Base-by-base conservation (phyloP, 2,797 vertebrate species). In the Hirundo rustica region DNA sequence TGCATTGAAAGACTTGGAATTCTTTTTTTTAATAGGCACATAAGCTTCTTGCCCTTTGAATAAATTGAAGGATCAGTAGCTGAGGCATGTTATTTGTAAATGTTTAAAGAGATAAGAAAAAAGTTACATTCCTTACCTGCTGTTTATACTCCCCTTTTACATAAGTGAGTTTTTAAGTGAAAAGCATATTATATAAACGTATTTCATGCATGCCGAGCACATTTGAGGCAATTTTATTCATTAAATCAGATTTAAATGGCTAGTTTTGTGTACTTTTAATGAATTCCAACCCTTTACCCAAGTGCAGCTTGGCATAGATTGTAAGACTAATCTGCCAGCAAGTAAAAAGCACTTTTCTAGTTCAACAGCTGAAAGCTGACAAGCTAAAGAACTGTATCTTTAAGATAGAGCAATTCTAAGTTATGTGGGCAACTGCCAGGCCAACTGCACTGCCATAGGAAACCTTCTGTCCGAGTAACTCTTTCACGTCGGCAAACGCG, bases 221-320 rank as follows among this genome's bases (percentile, higher is more conserved):
- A 60, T 80, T 53, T 72, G 61, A 71, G 57, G 57, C 42, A 88
- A 47, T 89, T 77, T 53, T 89, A 26, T 61, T 87, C 26, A 29
- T 83, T 74, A 89, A 77, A 68, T 68, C 65, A 54, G 45, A 73
- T 88, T 65, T 86, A 54, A 85, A 78, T 40, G 54, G 45, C 53
- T 85, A 23, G 9, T 47, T 93, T 72, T 92, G 44, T 71, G 34
- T 89, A 79, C 42, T 89, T 85, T 9, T 77, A 80, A 57, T 83
- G 53, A 85, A 88, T 95, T 88, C 47, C 51, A 89, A 30, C 53
- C 53, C 38, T 93, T 80, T 74, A 64, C 86, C 81, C 75, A 71
- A 85, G 57, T 91, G 72, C 81, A 87, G 34, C 57, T 92, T 92
- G 71, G 84, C 75, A 38, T 42, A 74, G 60, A 64, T 85, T 13